phyloP scores from a whole-genome alignment of 2,888 invertebrate genomes.

The Cordilura impudica region DNA sequence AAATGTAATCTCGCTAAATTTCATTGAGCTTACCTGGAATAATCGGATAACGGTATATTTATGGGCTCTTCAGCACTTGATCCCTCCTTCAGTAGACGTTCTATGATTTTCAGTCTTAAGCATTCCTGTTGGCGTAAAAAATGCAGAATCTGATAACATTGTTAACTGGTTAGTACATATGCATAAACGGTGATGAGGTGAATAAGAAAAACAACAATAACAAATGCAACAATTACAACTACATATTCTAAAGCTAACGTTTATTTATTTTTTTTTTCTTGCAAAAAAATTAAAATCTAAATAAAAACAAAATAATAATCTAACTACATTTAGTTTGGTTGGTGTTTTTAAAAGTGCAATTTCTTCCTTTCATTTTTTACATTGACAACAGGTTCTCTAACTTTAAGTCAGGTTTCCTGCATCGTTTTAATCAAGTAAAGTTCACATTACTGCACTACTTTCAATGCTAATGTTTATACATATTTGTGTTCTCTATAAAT shows the following conservation, averaged over 20 bases:
- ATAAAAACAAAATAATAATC: too few relatives aligned
- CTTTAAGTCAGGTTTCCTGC: too few relatives aligned
- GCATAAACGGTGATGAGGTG: conserved; percentile 13
- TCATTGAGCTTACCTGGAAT: conserved; percentile 84
- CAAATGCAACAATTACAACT: background rate
- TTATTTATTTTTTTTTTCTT: background rate
- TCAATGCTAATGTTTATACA: too few relatives aligned
- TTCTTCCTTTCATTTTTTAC: too few relatives aligned
- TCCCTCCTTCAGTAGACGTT: conserved; percentile 87
- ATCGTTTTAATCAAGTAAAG: too few relatives aligned
- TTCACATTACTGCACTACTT: too few relatives aligned
- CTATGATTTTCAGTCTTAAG: conserved; percentile 88
- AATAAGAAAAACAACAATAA: background rate
- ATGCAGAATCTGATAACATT: conserved; percentile 56
- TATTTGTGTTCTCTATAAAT: too few relatives aligned
- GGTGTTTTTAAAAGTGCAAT: too few relatives aligned
- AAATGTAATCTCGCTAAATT: background rate
- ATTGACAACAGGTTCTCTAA: too few relatives aligned
- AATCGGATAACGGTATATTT: conserved; percentile 91
- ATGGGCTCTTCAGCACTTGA: conserved; percentile 93
- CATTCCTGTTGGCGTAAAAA: conserved; percentile 81
- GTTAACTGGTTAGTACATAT: conserved; percentile 46
- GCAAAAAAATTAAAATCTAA: background rate
- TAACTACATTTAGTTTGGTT: too few relatives aligned
- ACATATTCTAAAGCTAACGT: too few relatives aligned